Percentiles rank a stretch among this genome's conserved stretches.
These are phyloP conservation scores for Melinaea marsaeus DNA, from an alignment of 2,888 invertebrate species.

Conservation along the genomic window DNA sequence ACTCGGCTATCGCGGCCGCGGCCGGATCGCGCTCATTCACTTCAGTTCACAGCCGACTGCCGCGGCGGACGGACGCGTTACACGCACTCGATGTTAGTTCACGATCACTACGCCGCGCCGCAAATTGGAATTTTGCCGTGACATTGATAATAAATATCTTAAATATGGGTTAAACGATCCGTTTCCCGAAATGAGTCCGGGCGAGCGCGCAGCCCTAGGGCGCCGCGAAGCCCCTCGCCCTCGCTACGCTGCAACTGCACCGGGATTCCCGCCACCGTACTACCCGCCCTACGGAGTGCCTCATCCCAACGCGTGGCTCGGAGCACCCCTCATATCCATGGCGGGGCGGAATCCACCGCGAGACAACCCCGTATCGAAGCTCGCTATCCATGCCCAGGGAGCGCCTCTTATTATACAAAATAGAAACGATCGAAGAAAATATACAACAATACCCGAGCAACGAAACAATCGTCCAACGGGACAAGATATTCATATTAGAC, in stretches of 20 bases:
- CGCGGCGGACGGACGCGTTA: slow-evolving; percentile 67
- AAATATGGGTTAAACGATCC: slow-evolving; percentile 86
- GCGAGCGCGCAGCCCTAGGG: slow-evolving; percentile 75
- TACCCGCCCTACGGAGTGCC: slow-evolving; percentile 74
- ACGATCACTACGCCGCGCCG: slow-evolving; percentile 74
- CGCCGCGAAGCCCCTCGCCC: slow-evolving; percentile 76
- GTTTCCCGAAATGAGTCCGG: slow-evolving; percentile 70
- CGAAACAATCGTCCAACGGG: slow-evolving; percentile 59
- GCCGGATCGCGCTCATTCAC: slow-evolving; percentile 69
- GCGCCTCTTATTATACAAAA: slow-evolving; percentile 88
- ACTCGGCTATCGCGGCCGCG: slow-evolving; percentile 60
- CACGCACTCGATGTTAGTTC: slow-evolving; percentile 71
- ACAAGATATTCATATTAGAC: slow-evolving; percentile 51
- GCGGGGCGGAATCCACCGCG: slow-evolving; percentile 78
- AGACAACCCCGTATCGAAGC: slow-evolving; percentile 81
- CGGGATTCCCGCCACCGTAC: slow-evolving; percentile 74
- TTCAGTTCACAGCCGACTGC: slow-evolving; percentile 70
- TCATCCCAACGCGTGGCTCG: slow-evolving; percentile 84
- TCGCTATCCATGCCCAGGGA: slow-evolving; percentile 90
- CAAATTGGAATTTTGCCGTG: slow-evolving; percentile 69
- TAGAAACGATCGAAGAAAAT: slow-evolving; percentile 77
- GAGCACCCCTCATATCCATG: slow-evolving; percentile 89
- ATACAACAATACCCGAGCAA: slow-evolving; percentile 61
- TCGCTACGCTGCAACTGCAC: slow-evolving; percentile 70
- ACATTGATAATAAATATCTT: slow-evolving; percentile 65